phyloP scores from a whole-genome alignment of 2,113 vertebrate species.

The Dromaius novaehollandiae region DNA sequence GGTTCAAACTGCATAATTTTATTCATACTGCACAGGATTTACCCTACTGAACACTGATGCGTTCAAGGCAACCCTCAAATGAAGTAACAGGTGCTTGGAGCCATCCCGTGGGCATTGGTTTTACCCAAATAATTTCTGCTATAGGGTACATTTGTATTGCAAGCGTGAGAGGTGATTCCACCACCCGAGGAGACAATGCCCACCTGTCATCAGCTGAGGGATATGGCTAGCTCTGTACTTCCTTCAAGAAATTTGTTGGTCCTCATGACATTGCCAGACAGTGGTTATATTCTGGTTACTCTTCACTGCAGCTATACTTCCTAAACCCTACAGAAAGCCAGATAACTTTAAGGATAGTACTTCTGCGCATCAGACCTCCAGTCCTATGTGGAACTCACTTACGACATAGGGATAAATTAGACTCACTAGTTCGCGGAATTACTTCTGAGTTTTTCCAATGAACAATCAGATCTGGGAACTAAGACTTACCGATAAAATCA shows the following conservation, averaged over 20 bases:
- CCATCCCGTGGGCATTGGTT: neutral
- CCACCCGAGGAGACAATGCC: neutral
- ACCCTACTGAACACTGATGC: neutral
- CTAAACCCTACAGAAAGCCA: neutral
- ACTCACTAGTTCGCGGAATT: conserved; percentile 27
- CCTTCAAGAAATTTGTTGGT: neutral
- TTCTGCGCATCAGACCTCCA: conserved; percentile 24
- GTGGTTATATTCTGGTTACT: neutral
- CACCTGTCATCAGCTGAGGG: neutral
- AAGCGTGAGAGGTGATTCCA: neutral
- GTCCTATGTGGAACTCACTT: conserved; percentile 4
- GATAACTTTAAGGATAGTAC: conserved; percentile 23
- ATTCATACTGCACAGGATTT: neutral
- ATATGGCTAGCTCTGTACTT: neutral
- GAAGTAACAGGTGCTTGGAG: neutral
- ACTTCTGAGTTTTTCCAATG: conserved; percentile 46
- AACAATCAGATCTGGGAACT: conserved; percentile 31
- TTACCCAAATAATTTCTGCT: neutral
- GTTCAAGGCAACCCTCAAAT: neutral
- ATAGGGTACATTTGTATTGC: neutral
- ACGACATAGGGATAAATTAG: conserved; percentile 43
- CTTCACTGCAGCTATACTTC: neutral
- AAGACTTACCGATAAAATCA: conserved; percentile 50
- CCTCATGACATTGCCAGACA: neutral
- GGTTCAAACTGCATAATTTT: neutral